Evolutionary conservation across 2,888 invertebrate genomes (phyloP).

Genomic region (Oithona nana): DNA sequence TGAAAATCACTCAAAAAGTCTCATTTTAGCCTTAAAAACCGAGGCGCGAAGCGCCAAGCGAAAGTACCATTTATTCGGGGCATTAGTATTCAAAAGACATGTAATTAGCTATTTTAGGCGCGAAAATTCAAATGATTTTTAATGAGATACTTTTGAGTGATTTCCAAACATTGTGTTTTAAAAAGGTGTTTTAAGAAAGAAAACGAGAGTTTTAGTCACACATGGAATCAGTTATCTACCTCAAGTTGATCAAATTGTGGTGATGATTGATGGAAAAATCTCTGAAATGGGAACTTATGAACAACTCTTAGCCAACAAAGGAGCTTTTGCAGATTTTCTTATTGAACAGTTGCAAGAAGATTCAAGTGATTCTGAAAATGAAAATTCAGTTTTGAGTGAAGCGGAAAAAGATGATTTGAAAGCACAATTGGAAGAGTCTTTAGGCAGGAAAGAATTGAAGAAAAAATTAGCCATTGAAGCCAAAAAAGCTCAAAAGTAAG

Average conservation of each 20-base stretch:
- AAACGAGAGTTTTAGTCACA: constrained; percentile 79
- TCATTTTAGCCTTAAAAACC: too few species aligned
- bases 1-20: too few species aligned
- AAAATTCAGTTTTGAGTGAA: constrained; percentile 20
- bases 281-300: constrained; percentile 78
- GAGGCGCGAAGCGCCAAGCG: too few species aligned
- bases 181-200: too few species aligned
- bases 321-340: constrained; percentile 37
- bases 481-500: too few species aligned
- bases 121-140: too few species aligned
- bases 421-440: constrained; percentile 47
- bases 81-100: too few species aligned
- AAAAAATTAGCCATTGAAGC: not conserved
- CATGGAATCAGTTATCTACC: constrained; percentile 84
- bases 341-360: constrained; percentile 29
- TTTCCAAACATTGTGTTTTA: too few species aligned
- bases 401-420: constrained; percentile 47
- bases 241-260: constrained; percentile 71
- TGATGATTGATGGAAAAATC: constrained; percentile 64
- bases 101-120: too few species aligned
- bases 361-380: constrained; percentile 27
- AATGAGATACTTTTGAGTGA: too few species aligned
- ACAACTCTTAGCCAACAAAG: constrained; percentile 58
- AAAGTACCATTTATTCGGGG: too few species aligned
- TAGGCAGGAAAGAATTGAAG: constrained; percentile 28